Evolutionary conservation across 2,797 vertebrate genomes (phyloP), one percentile per base, ranked within the genome.

Genomic region (Syndactyla subalaris): DNA sequence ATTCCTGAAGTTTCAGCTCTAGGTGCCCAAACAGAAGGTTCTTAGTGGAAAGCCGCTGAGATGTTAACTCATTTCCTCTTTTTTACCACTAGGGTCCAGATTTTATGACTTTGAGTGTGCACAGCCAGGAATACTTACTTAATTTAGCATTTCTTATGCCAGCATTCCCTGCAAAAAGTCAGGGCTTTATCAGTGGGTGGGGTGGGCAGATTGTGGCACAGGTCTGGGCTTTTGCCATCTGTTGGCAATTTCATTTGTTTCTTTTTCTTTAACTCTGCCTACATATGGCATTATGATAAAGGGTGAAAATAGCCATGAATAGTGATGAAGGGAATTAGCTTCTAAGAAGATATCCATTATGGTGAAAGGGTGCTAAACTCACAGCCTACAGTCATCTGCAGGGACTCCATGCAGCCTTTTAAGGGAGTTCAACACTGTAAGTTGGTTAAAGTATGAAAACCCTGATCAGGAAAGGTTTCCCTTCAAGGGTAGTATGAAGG

Each of bases 141-240:
- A 82, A 81, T 92, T 88, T 90, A 82, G 32, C 91, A 82, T 86
- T 92, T 49, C 61, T 58, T 78, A 21, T 72, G 59, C 22, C 39
- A 90, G 30, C 80, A 93, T 85, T 95, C 66, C 73, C 45, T 80
- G 85, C 82, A 92, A 89, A 88, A 73, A 43, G 70, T 72, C 87
- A 89, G 59, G 45, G 85, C 90, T 89, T 71, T 79, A 36, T 91
- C 62, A n/a, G 54, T 49, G 19, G 21, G 57, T 86, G 49, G 49
- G 38, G 38, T 71, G 58, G n/a, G 91, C 81, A 95, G 79, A 89
- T 88, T 51, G 30, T 91, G 51, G 65, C 32, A 85, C 0, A 0
- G 85, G 38, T 71, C 48, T 75, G 52, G 71, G 14, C 18, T 41
- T 63, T 82, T 85, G 68, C 73, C 59, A 71, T 41, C 0, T 1